These are phyloP conservation scores for Cliona cf. orientalis DNA, from an alignment of 37 sponge, comb jelly and placozoan species.

Conservation along the genomic window DNA sequence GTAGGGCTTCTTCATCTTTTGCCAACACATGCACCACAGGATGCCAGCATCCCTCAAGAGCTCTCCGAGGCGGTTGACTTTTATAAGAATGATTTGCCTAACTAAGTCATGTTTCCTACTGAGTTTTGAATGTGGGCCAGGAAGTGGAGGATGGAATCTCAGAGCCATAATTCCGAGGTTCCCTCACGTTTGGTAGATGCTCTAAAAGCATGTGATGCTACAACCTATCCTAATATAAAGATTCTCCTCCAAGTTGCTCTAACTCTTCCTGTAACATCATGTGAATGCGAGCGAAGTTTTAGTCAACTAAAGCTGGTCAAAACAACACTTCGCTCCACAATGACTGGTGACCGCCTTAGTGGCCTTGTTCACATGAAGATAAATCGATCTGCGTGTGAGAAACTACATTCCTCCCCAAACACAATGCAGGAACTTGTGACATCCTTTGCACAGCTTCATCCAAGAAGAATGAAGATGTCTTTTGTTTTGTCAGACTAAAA, in stretches of 20 bases:
- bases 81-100: constrained; percentile 34
- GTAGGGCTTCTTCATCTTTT: constrained; percentile 36
- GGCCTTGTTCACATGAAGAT: constrained; percentile 29
- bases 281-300: constrained; percentile 66
- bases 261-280: constrained; percentile 66
- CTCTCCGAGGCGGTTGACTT: constrained; percentile 2
- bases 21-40: constrained; percentile 6
- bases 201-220: constrained; percentile 31
- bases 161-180: not conserved
- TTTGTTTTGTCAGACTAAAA: constrained; percentile 19
- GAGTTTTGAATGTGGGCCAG: constrained; percentile 42
- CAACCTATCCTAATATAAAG: constrained; percentile 22
- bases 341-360: constrained; percentile 46
- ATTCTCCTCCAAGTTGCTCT: constrained; percentile 21
- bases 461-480: constrained; percentile 40
- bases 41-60: constrained; percentile 1
- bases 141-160: constrained; percentile 8
- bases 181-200: constrained; percentile 14
- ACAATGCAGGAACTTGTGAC: constrained; percentile 13
- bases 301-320: constrained; percentile 41
- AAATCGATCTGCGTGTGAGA: constrained; percentile 1
- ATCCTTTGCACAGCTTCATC: too few species aligned
- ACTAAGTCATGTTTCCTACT: constrained; percentile 1
- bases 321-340: constrained; percentile 37
- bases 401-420: not conserved